Conservation (phyloP, 2,888 invertebrate species). For the Leptopterna dolabrata region DNA sequence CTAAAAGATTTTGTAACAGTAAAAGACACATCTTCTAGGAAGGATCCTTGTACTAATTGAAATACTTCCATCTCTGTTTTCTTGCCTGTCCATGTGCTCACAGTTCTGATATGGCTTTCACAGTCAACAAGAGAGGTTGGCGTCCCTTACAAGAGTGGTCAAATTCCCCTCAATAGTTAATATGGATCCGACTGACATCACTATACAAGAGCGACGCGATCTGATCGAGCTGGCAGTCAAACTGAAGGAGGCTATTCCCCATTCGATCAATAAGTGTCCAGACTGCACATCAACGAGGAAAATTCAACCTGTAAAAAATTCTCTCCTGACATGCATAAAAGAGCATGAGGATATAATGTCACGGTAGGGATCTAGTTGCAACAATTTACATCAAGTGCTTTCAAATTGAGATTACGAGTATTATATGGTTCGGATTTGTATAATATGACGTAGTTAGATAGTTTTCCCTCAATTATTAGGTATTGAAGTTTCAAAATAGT, state of each 20-base stretch:
- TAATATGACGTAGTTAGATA: too few relatives aligned
- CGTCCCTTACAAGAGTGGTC: not conserved
- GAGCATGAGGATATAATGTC: not conserved
- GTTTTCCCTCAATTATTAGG: too few relatives aligned
- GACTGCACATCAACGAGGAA: not conserved
- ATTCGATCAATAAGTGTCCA: not conserved
- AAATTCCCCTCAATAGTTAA: slow-evolving; percentile 8
- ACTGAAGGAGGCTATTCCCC: slow-evolving; percentile 6
- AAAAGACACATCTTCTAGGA: too few relatives aligned
- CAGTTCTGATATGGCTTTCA: not conserved
- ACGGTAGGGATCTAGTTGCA: not conserved
- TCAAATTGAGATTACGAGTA: too few relatives aligned
- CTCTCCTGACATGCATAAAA: not conserved
- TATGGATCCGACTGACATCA: slow-evolving; percentile 1
- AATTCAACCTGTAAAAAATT: not conserved
- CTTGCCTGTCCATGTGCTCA: not conserved
- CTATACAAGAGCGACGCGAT: slow-evolving; percentile 26
- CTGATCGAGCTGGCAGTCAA: slow-evolving; percentile 4
- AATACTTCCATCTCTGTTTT: not conserved
- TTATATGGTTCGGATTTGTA: too few relatives aligned
- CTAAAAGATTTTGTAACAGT: too few relatives aligned
- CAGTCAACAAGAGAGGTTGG: slow-evolving; percentile 10
- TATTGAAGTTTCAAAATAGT: too few relatives aligned
- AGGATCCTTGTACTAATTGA: too few relatives aligned
- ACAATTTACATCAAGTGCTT: not conserved